Percentiles rank a stretch among this genome's conserved stretches.
phyloP scores from a whole-genome alignment of 2,888 invertebrate genomes.

The Lasioglossum calceatum region DNA sequence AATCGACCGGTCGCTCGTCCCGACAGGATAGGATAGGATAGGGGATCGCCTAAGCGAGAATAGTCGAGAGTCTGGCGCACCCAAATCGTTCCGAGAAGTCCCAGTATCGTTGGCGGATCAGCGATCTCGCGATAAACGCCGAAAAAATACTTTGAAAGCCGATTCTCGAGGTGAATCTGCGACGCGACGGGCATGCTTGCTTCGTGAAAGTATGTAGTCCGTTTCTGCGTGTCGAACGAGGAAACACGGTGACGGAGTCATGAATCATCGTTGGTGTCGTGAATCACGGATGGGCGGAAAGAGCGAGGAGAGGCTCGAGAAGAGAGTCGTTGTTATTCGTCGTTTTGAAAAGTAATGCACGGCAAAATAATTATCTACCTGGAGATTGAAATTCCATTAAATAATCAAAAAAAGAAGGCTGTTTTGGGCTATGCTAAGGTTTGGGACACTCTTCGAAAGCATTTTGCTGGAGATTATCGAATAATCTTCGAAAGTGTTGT shows the following conservation, averaged over 20 bases:
- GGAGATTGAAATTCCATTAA: too few relatives aligned
- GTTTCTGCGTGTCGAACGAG: slow-evolving; percentile 64
- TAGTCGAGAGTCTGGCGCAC: neutral
- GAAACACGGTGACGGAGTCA: slow-evolving; percentile 61
- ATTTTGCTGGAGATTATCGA: too few relatives aligned
- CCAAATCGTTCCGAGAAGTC: neutral
- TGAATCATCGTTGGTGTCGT: slow-evolving; percentile 74
- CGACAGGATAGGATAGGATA: neutral
- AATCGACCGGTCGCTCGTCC: neutral
- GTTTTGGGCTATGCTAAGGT: too few relatives aligned
- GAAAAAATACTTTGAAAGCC: neutral
- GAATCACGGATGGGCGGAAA: slow-evolving; percentile 71
- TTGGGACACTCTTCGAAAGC: too few relatives aligned
- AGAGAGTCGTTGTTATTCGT: neutral
- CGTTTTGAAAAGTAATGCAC: too few relatives aligned
- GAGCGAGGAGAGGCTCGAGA: slow-evolving; percentile 32
- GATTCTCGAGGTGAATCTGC: neutral
- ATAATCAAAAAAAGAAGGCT: too few relatives aligned
- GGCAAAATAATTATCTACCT: too few relatives aligned
- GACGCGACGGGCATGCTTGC: slow-evolving; percentile 44
- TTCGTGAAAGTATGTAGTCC: slow-evolving; percentile 30
- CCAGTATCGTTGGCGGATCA: neutral
- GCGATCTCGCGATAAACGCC: slow-evolving; percentile 25
- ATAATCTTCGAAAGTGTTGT: too few relatives aligned
- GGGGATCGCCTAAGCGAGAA: neutral